A percentile compares a stretch with the other conserved stretches of the same genome.
phyloP scores from a whole-genome alignment of 2,113 vertebrate species.

The Riparia riparia region DNA sequence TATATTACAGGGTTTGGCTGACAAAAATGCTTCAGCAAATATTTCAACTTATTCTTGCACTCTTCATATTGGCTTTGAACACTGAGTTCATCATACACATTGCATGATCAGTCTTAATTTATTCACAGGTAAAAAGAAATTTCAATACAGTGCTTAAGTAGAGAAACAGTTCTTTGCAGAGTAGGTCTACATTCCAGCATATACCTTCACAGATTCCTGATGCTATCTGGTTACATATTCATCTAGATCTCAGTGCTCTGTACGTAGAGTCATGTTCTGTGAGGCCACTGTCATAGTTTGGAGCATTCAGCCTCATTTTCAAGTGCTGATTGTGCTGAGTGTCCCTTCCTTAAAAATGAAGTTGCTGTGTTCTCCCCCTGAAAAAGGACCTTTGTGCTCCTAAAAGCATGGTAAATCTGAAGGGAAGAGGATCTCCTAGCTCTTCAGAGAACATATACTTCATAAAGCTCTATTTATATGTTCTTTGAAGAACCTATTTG shows the following conservation, averaged over 20 bases:
- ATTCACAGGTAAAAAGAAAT: background rate
- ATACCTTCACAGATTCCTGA: background rate
- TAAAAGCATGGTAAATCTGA: background rate
- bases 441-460: background rate
- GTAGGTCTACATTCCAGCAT: background rate
- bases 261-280: background rate
- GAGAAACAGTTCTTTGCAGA: constrained; percentile 14
- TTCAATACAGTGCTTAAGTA: background rate
- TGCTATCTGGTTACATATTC: background rate
- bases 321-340: background rate
- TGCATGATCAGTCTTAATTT: background rate
- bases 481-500: background rate
- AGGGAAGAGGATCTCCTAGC: background rate
- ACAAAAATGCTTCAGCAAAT: constrained; percentile 12
- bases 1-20: constrained; percentile 8
- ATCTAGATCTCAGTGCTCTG: background rate
- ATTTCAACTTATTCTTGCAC: background rate
- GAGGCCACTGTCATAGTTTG: background rate
- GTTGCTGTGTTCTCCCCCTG: background rate
- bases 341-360: background rate
- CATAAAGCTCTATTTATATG: background rate
- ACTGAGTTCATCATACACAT: background rate
- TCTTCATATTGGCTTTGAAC: constrained; percentile 25
- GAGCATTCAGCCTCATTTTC: background rate
- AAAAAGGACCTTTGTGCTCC: background rate